phyloP scores from a whole-genome alignment of 2,888 invertebrate genomes.

The Sarcophaga caerulescens region DNA sequence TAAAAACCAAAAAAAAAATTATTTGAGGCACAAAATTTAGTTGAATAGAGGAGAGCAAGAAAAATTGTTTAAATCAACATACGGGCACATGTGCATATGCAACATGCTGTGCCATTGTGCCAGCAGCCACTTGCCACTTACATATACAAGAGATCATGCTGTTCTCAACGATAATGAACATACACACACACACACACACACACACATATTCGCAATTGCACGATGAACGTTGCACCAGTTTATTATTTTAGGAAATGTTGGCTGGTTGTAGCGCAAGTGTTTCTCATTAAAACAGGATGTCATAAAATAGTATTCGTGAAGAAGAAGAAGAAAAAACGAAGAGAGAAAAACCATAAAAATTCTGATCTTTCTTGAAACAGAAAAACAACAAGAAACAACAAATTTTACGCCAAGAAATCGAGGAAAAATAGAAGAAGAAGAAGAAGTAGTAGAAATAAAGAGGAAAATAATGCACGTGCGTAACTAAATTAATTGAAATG shows the following conservation, averaged over 20 bases:
- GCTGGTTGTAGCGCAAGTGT: slow-evolving; percentile 41
- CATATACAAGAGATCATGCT: neutral
- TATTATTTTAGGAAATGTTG: neutral
- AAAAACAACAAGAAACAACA: slow-evolving; percentile 23
- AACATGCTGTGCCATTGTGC: slow-evolving; percentile 48
- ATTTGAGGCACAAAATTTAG: slow-evolving; percentile 13
- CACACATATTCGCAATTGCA: slow-evolving; percentile 6
- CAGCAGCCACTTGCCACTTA: neutral
- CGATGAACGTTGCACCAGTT: slow-evolving; percentile 9
- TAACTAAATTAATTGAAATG: slow-evolving; percentile 67
- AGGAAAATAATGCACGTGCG: slow-evolving; percentile 62
- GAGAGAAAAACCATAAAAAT: slow-evolving; percentile 39
- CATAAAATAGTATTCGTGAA: slow-evolving; percentile 56
- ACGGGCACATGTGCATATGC: slow-evolving; percentile 30
- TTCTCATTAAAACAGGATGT: slow-evolving; percentile 63
- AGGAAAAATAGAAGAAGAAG: neutral
- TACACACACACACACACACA: neutral
- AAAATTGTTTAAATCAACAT: slow-evolving; percentile 6
- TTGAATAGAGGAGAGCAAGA: neutral
- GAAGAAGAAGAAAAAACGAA: neutral
- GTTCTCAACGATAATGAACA: neutral
- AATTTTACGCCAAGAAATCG: neutral
- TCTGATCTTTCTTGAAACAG: slow-evolving; percentile 8
- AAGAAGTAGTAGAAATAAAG: neutral
- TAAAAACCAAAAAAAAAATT: slow-evolving; percentile 20